phyloP scores from a whole-genome alignment of 2,113 vertebrate species.

The Lagopus muta region DNA sequence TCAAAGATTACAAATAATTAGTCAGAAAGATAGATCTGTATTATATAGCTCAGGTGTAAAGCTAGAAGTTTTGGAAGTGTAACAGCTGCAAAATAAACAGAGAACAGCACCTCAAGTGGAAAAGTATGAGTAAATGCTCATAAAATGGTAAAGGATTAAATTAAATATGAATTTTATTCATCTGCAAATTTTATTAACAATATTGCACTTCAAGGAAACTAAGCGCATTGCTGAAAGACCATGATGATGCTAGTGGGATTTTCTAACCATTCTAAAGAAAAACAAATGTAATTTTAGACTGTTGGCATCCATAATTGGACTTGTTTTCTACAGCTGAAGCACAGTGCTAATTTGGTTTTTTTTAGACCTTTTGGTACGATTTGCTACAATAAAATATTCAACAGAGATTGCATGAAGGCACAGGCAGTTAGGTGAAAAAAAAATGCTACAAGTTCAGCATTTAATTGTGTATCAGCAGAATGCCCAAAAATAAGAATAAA shows the following conservation, averaged over 20 bases:
- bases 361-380: background rate
- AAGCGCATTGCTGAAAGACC: rapidly evolving
- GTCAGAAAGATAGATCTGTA: background rate
- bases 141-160: background rate
- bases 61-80: background rate
- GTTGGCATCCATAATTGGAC: background rate
- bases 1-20: background rate
- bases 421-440: rapidly evolving
- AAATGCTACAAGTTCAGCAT: background rate
- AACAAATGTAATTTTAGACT: background rate
- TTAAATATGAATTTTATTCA: background rate
- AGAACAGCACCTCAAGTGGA: background rate
- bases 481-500: background rate
- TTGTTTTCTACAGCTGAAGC: background rate
- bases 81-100: background rate
- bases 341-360: background rate
- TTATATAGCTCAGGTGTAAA: background rate
- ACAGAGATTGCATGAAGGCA: background rate
- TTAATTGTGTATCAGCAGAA: background rate
- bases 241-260: rapidly evolving
- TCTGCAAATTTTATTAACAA: background rate
- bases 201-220: background rate
- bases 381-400: background rate
- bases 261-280: background rate
- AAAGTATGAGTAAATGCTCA: background rate